Base-by-base conservation (phyloP, 2,113 vertebrate species). In the Hippocampus abdominalis region DNA sequence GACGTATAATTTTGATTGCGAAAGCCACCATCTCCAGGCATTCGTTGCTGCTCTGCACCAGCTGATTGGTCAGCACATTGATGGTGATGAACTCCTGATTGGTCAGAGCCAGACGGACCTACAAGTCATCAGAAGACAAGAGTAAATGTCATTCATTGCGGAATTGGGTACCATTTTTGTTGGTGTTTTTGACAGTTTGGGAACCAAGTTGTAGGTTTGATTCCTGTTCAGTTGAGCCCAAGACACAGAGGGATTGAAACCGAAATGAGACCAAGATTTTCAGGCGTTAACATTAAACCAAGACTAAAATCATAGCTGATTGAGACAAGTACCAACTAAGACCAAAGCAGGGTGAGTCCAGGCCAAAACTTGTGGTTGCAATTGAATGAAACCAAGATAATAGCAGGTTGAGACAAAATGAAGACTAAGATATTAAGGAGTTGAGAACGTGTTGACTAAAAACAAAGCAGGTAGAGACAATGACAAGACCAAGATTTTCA, bases 81-180 rank as follows among this genome's bases (percentile, higher is more conserved):
- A 3, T 0, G 1, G 0, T 64, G 21, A 86, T 18, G 66, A 71
- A 81, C 0, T 79, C 61, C 0, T 0, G 0, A 72, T n/a, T 27
- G 4, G 25, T 59, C 23, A 77, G 46, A 12, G 25, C 70, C 21
- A 86, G 51, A 9, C 81, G 56, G 2, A 85, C 60, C 86, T 84
- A 27, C 3, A 66, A 68, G 10, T 51, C 9, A 57, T 2, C 67
- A 66, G 15, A 68, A 23, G 27, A 64, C 0, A 57, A 15, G 3
- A 18, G 10, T 25, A 2, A 63, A 65, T 16, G 44, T 10, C 9
- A 44, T 40, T 27, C 32, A 42, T 56, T 54, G 16, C 1, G 2
- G 10, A 29, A 29, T 67, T 44, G 3, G 4, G 36, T 11, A 42
- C 21, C 11, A 42, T 44, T 23, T 27, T 10, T 54, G 20, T 20